These are phyloP conservation scores for Drosophila sp. DNA, from an alignment of 1,140 invertebrate species.

Conservation along the genomic window DNA sequence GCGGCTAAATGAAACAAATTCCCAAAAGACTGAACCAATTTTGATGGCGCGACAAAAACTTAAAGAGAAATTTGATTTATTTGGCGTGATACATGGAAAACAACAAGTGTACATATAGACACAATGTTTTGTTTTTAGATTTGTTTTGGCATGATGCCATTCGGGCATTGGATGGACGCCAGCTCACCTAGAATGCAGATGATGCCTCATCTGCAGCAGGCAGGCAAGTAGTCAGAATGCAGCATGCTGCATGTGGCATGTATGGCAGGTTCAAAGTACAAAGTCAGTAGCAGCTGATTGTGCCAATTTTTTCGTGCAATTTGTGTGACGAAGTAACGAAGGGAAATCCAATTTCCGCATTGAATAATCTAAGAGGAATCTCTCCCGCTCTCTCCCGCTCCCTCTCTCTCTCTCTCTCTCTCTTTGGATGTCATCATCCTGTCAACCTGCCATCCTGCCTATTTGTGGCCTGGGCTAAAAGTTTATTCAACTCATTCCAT, in stretches of 20 bases:
- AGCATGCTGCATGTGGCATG: conserved; percentile 10
- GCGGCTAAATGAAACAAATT: conserved; percentile 12
- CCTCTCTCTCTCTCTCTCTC: too few species aligned
- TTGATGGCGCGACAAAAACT: conserved; percentile 32
- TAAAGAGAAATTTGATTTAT: conserved; percentile 52
- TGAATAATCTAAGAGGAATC: conserved; percentile 25
- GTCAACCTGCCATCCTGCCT: not conserved
- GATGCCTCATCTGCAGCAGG: not conserved
- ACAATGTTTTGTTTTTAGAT: conserved; percentile 28
- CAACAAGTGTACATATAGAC: conserved; percentile 15
- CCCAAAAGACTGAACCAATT: conserved; percentile 27
- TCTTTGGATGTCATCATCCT: conserved; percentile 49
- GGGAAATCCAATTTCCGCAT: conserved; percentile 71
- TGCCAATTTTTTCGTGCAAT: conserved; percentile 16
- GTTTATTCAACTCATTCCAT: conserved; percentile 67
- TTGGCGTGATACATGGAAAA: conserved; percentile 18
- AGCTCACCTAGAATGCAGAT: conserved; percentile 19
- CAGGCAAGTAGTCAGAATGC: not conserved
- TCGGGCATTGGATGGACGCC: conserved; percentile 31
- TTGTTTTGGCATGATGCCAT: conserved; percentile 58
- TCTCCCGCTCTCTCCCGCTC: too few species aligned
- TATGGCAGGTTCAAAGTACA: conserved; percentile 46
- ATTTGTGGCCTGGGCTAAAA: conserved; percentile 35
- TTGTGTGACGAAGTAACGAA: conserved; percentile 34
- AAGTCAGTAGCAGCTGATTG: conserved; percentile 38